These are phyloP conservation scores for Phragmatobia fuliginosa DNA, from an alignment of 2,888 invertebrate genomes.

Conservation along the genomic window DNA sequence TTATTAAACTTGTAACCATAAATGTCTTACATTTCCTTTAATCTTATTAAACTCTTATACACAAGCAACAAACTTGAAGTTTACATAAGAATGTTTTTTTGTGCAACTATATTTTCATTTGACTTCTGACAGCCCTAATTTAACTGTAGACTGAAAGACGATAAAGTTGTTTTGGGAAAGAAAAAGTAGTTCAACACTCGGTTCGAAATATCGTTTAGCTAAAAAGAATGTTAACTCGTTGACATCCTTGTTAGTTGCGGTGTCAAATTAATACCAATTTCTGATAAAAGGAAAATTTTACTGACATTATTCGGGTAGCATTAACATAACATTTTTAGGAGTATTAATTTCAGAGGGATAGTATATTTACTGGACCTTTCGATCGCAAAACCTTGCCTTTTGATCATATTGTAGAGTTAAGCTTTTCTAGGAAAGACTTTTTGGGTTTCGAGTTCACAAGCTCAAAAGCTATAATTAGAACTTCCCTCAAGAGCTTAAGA, in stretches of 20 bases:
- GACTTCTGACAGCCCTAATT: not conserved
- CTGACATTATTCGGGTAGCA: not conserved
- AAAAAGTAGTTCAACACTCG: not conserved
- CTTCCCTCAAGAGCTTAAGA: too few species aligned
- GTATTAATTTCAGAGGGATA: not conserved
- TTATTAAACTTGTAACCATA: too few species aligned
- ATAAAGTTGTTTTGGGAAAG: not conserved
- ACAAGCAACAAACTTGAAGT: not conserved
- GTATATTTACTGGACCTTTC: not conserved
- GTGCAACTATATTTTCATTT: not conserved
- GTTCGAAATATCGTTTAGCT: not conserved
- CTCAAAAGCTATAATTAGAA: too few species aligned
- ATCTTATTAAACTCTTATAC: not conserved
- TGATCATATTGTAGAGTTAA: not conserved
- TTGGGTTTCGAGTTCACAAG: too few species aligned
- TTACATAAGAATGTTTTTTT: not conserved
- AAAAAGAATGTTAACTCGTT: not conserved
- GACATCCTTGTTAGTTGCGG: not conserved
- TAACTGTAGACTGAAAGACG: not conserved
- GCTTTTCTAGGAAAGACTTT: too few species aligned
- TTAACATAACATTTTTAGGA: not conserved
- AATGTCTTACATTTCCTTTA: too few species aligned
- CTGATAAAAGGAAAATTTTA: not conserved
- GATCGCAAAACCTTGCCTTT: not conserved
- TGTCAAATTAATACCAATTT: not conserved